Percentiles rank a stretch among this genome's conserved stretches.
Conservation (phyloP, 2,888 invertebrate species). For the Auanema freiburgensis region DNA sequence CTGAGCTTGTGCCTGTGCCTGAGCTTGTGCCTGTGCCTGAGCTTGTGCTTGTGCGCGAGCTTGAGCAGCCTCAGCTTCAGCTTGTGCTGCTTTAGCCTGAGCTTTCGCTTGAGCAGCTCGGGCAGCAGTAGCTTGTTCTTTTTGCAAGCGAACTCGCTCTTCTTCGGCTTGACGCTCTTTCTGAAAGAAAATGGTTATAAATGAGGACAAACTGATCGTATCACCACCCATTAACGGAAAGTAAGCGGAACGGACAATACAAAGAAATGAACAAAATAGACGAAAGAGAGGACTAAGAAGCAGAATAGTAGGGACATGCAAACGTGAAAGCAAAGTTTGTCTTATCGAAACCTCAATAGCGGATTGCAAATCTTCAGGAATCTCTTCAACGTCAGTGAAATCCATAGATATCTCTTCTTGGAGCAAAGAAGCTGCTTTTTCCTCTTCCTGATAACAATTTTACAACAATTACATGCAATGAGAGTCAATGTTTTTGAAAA, state of each 20-base stretch:
- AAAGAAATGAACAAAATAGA: neutral
- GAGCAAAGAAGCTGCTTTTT: slow-evolving; percentile 11
- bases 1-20: no score
- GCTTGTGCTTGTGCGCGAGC: neutral
- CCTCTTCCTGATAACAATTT: slow-evolving; percentile 13
- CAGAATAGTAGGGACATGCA: neutral
- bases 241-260: slow-evolving; percentile 3
- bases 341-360: neutral
- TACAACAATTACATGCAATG: slow-evolving; percentile 1
- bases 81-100: no score
- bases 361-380: neutral
- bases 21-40: no score
- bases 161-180: slow-evolving; percentile 12
- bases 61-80: slow-evolving; percentile 16
- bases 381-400: slow-evolving; percentile 2
- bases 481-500: no score
- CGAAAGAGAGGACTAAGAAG: neutral
- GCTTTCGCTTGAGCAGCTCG: neutral
- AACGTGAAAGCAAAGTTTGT: neutral
- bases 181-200: neutral
- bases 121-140: slow-evolving; percentile 16
- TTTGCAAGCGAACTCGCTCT: slow-evolving; percentile 14
- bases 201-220: no score
- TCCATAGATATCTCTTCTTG: slow-evolving; percentile 12
- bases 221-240: neutral